These are phyloP conservation scores for Hemiscyllium ocellatum DNA, from an alignment of 2,113 vertebrate genomes.

Conservation along the genomic window DNA sequence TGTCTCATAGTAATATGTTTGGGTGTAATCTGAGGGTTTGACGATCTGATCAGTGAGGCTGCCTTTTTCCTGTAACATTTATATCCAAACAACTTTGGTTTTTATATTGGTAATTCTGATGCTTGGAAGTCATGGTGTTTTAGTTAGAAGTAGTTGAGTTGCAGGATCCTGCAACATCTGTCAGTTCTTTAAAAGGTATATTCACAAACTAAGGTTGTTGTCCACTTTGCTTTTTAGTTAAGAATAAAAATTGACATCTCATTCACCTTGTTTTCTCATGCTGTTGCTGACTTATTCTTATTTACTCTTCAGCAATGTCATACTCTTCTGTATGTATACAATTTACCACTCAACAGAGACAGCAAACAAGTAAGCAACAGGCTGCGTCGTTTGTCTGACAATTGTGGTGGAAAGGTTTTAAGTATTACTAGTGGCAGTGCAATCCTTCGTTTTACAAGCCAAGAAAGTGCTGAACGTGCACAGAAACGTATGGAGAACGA, in stretches of 20 bases:
- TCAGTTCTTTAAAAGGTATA: not conserved
- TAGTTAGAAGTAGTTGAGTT: not conserved
- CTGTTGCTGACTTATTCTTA: constrained; percentile 40
- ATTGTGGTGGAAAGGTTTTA: constrained; percentile 93
- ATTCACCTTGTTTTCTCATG: not conserved
- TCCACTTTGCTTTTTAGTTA: not conserved
- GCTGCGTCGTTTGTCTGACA: constrained; percentile 88
- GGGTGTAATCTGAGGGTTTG: not conserved
- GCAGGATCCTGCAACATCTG: no score
- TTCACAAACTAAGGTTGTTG: not conserved
- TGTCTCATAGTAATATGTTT: not conserved
- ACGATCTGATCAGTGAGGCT: not conserved
- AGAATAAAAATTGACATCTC: not conserved
- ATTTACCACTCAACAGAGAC: constrained; percentile 86
- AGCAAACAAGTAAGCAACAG: constrained; percentile 83
- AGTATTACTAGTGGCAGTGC: constrained; percentile 79
- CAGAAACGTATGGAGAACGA: constrained; percentile 95
- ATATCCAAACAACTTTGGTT: not conserved
- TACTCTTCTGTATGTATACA: constrained; percentile 89
- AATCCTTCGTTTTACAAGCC: constrained; percentile 80
- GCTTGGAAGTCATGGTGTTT: not conserved
- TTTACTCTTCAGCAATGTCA: constrained; percentile 69
- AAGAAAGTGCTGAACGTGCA: constrained; percentile 81
- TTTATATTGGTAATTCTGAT: not conserved
- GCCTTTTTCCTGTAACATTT: not conserved